A percentile compares a stretch with the other conserved stretches of the same genome.
phyloP scores from a whole-genome alignment of 2,113 vertebrate species.

The Epinephelus fuscoguttatus region DNA sequence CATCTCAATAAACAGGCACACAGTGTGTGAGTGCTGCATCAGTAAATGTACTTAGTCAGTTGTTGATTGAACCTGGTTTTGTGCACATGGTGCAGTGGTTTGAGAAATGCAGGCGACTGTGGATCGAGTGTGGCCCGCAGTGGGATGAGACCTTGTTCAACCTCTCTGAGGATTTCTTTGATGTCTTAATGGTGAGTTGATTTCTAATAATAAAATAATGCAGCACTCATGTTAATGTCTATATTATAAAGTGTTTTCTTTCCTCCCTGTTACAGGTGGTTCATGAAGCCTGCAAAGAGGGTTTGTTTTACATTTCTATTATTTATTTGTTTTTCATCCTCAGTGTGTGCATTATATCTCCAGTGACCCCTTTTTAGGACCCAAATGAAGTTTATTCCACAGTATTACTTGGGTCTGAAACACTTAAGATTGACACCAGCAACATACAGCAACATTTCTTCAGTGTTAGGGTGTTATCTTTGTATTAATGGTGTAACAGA shows the following conservation, averaged over 20 bases:
- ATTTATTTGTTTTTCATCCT: no score
- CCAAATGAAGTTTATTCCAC: no score
- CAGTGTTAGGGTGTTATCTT: no score
- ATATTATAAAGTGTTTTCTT: slow-evolving; percentile 8
- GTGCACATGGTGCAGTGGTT: slow-evolving; percentile 94
- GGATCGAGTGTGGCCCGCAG: slow-evolving; percentile 81
- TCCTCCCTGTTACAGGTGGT: slow-evolving; percentile 82
- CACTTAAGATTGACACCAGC: no score
- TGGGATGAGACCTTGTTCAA: slow-evolving; percentile 84
- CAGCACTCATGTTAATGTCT: not conserved
- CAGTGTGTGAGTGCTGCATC: not conserved
- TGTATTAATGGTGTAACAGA: no score
- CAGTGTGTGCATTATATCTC: no score
- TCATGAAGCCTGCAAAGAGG: slow-evolving; percentile 87
- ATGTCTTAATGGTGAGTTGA: slow-evolving; percentile 86
- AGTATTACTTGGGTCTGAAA: no score
- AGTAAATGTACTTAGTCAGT: not conserved
- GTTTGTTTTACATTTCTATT: slow-evolving; percentile 46
- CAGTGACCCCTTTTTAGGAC: no score
- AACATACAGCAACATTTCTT: no score
- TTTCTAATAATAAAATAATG: not conserved
- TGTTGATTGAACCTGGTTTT: slow-evolving; percentile 48
- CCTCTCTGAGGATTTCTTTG: slow-evolving; percentile 92
- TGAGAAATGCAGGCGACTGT: slow-evolving; percentile 89
- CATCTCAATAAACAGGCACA: not conserved